Conservation (phyloP, 37 sponge, comb jelly and placozoan species). For the Bolinopsis microptera region DNA sequence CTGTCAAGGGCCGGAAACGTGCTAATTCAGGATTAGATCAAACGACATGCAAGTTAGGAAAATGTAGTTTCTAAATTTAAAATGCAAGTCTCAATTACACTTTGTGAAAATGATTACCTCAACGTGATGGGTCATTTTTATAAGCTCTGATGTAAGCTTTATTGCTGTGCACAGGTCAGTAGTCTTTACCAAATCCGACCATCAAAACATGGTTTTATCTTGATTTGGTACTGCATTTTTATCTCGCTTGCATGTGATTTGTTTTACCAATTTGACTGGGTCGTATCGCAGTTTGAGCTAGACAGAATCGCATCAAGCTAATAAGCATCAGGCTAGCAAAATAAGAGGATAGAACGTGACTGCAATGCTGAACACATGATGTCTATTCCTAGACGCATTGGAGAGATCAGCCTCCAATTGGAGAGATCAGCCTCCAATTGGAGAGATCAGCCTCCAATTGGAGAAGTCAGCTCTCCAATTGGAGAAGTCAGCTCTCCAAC, state of each 20-base stretch:
- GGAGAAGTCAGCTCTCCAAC: neutral
- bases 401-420: neutral
- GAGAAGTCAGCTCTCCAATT: no score
- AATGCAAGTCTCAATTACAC: neutral
- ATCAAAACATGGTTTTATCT: neutral
- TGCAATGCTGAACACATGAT: neutral
- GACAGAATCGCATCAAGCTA: neutral
- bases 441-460: neutral
- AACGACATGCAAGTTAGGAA: neutral
- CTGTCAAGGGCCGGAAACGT: neutral
- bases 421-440: no score
- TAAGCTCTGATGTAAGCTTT: neutral
- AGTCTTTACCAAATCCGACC: neutral
- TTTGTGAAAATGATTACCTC: neutral
- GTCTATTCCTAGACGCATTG: neutral
- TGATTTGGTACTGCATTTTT: neutral
- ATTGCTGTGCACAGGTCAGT: neutral
- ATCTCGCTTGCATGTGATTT: neutral
- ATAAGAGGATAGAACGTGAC: neutral
- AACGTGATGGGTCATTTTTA: neutral
- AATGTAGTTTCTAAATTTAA: neutral
- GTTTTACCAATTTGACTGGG: neutral
- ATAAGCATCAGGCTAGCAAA: neutral
- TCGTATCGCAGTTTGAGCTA: neutral
- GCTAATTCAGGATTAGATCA: neutral